A percentile compares a stretch with the other conserved stretches of the same genome.
Evolutionary conservation across 1,140 invertebrate species (phyloP).

Genomic region (Drosophila hydei): DNA sequence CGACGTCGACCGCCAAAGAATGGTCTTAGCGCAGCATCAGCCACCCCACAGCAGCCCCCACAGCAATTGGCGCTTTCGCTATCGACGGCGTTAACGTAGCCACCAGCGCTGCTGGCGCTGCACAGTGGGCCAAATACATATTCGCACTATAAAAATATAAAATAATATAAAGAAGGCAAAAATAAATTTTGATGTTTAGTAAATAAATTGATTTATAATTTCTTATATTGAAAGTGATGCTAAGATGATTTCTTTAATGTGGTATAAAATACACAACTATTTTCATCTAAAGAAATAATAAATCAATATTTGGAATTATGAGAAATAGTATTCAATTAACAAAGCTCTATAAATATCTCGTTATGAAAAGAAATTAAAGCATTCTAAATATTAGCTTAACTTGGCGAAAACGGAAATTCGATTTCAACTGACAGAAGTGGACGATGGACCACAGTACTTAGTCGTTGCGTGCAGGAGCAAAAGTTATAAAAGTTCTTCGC

Average conservation of each 20-base stretch:
- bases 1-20: constrained; percentile 63
- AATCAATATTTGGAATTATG: not conserved
- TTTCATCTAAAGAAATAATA: too few species aligned
- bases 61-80: constrained; percentile 41
- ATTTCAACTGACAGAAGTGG: not conserved
- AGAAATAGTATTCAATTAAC: not conserved
- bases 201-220: not conserved
- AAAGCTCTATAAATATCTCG: too few species aligned
- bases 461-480: constrained; percentile 48
- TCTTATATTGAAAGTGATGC: too few species aligned
- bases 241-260: too few species aligned
- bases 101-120: constrained; percentile 25
- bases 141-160: too few species aligned
- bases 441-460: constrained; percentile 26
- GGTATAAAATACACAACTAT: too few species aligned
- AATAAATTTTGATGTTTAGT: too few species aligned
- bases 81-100: constrained; percentile 43
- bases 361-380: too few species aligned
- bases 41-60: constrained; percentile 52
- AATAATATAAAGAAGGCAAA: too few species aligned
- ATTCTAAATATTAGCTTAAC: too few species aligned
- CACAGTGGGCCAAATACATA: constrained; percentile 17
- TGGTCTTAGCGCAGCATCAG: constrained; percentile 67
- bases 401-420: not conserved
- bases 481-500: constrained; percentile 80